Percentiles rank a stretch among this genome's conserved stretches.
phyloP scores from a whole-genome alignment of 2,888 invertebrate genomes.

The Clepsis dumicolana region DNA sequence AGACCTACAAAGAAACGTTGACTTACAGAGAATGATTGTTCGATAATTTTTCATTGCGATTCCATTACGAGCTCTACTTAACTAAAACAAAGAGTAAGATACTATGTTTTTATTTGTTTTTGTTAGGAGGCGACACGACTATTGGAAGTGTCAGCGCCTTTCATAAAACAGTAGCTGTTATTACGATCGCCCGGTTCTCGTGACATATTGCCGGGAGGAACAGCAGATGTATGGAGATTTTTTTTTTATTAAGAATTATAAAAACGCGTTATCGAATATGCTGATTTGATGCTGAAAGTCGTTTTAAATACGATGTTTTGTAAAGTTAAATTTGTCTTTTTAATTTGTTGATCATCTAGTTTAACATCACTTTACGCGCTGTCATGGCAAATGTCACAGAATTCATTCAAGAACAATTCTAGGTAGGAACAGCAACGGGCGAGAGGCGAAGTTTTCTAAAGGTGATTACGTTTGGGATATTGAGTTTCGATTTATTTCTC shows the following conservation, averaged over 20 bases:
- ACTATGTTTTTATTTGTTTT: conserved; percentile 49
- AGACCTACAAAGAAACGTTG: conserved; percentile 45
- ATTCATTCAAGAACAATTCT: too few relatives aligned
- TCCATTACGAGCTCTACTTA: conserved; percentile 26
- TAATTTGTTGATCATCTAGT: too few relatives aligned
- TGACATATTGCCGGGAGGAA: conserved; percentile 60
- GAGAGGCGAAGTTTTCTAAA: too few relatives aligned
- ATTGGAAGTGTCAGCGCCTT: conserved; percentile 71
- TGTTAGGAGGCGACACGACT: conserved; percentile 58
- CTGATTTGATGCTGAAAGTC: too few relatives aligned
- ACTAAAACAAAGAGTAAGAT: conserved; percentile 39
- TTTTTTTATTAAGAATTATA: neutral
- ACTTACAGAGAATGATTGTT: conserved; percentile 36
- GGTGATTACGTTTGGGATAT: too few relatives aligned
- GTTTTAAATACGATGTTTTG: too few relatives aligned
- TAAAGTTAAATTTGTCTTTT: too few relatives aligned
- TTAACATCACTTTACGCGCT: too few relatives aligned
- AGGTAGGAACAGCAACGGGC: too few relatives aligned
- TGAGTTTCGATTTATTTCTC: too few relatives aligned
- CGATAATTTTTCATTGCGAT: conserved; percentile 31
- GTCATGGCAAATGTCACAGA: too few relatives aligned
- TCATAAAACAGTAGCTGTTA: conserved; percentile 73
- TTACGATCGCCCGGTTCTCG: conserved; percentile 57
- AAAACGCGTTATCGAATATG: neutral
- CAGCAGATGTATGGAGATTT: conserved; percentile 46